These are phyloP conservation scores for Sebastes minor DNA, from an alignment of 2,797 vertebrate species.

Conservation along the genomic window DNA sequence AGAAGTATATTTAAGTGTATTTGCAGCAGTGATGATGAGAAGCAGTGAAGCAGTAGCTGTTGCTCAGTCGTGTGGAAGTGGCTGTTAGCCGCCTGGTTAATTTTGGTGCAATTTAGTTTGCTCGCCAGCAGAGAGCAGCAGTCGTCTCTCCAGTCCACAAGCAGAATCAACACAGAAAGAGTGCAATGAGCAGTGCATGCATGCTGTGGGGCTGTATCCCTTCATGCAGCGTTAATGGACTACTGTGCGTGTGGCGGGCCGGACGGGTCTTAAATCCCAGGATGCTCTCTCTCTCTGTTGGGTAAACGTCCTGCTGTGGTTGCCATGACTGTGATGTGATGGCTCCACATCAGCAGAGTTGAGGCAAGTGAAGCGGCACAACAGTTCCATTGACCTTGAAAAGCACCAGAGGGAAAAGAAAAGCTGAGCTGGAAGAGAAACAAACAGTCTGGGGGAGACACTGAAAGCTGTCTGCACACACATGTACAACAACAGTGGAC, in stretches of 20 bases:
- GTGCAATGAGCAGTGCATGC: constrained; percentile 5
- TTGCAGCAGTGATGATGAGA: constrained; percentile 21
- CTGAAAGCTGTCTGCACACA: not conserved
- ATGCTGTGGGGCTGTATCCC: constrained; percentile 12
- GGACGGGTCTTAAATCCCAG: constrained; percentile 14
- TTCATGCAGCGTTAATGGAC: constrained; percentile 31
- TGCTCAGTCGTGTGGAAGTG: constrained; percentile 41
- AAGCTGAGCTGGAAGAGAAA: constrained; percentile 25
- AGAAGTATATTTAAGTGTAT: not conserved
- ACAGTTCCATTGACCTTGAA: constrained; percentile 66
- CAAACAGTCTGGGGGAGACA: not conserved
- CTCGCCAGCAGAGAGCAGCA: constrained; percentile 79
- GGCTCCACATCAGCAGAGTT: constrained; percentile 29
- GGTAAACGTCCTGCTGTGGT: constrained; percentile 19
- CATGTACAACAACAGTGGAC: not conserved
- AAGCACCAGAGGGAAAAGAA: constrained; percentile 37
- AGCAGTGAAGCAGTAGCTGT: not conserved
- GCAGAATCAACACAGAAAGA: constrained; percentile 17
- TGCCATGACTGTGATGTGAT: constrained; percentile 19
- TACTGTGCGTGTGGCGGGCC: not conserved
- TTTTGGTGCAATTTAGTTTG: constrained; percentile 43
- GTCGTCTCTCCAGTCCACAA: constrained; percentile 8
- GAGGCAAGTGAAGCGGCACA: constrained; percentile 14
- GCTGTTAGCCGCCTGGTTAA: constrained; percentile 11
- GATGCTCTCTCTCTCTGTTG: constrained; percentile 4